Evolutionary conservation across 2,113 vertebrate species (phyloP).

Genomic region (Ameiurus melas): DNA sequence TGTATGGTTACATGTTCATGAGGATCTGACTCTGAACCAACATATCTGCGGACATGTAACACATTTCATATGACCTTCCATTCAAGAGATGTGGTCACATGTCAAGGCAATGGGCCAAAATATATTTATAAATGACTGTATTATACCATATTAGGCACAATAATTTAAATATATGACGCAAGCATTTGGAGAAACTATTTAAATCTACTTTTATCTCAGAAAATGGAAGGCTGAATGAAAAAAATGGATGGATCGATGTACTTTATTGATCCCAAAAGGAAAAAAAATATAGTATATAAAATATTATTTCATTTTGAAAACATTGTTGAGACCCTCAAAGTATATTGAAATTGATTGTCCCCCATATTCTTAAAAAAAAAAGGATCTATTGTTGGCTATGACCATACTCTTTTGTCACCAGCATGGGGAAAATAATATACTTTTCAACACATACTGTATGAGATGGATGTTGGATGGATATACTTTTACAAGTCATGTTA

Average conservation of each 20-base stretch:
- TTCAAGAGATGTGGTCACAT: not conserved
- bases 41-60: not conserved
- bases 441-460: not conserved
- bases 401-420: not conserved
- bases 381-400: not conserved
- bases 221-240: not conserved
- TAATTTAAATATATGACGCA: not conserved
- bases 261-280: not conserved
- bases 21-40: not conserved
- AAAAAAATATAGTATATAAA: not conserved
- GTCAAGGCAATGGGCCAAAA: not conserved
- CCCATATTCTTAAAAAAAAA: not conserved
- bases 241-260: not conserved
- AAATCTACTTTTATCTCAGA: not conserved
- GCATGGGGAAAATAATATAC: not conserved
- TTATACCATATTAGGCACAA: not conserved
- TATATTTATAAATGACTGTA: not conserved
- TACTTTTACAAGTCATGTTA: not conserved
- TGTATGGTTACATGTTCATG: conserved; percentile 4
- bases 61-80: conserved; percentile 8
- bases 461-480: not conserved
- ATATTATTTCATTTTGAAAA: not conserved
- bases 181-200: not conserved
- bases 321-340: not conserved
- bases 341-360: not conserved